phyloP scores from a whole-genome alignment of 1,140 invertebrate species.

The Leptinotarsa defecta region DNA sequence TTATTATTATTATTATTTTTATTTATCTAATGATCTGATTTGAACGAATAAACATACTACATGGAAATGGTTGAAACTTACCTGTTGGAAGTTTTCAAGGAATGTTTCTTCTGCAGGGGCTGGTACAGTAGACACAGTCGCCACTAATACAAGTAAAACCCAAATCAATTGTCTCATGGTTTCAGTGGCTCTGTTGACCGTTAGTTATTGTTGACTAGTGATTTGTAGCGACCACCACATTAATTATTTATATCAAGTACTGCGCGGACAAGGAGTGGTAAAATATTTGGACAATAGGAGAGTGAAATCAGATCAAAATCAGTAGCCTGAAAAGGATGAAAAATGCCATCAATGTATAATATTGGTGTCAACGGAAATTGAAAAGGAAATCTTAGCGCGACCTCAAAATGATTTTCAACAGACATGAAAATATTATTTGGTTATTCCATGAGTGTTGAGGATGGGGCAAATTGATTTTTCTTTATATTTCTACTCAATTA shows the following conservation, averaged over 20 bases:
- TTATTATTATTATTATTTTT: no score
- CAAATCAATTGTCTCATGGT: constrained; percentile 28
- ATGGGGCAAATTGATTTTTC: no score
- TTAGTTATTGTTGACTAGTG: neutral
- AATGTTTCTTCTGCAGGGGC: neutral
- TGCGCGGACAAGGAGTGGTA: constrained; percentile 33
- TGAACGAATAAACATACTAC: no score
- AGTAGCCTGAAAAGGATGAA: constrained; percentile 9
- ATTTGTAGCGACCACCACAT: neutral
- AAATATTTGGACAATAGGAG: constrained; percentile 7
- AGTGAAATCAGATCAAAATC: constrained; percentile 15
- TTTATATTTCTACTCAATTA: no score
- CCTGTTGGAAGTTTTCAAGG: neutral
- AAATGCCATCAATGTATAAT: neutral
- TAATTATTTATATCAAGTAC: constrained; percentile 38
- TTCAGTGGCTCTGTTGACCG: constrained; percentile 13
- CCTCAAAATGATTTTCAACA: neutral
- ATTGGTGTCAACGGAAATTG: neutral
- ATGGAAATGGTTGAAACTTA: neutral
- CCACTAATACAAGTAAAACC: constrained; percentile 11
- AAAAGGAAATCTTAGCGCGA: neutral
- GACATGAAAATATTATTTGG: neutral
- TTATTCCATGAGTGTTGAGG: no score
- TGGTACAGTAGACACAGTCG: neutral
- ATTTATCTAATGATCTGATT: no score